These are phyloP conservation scores for Apis florea DNA, from an alignment of 1,140 invertebrate species.

Conservation along the genomic window DNA sequence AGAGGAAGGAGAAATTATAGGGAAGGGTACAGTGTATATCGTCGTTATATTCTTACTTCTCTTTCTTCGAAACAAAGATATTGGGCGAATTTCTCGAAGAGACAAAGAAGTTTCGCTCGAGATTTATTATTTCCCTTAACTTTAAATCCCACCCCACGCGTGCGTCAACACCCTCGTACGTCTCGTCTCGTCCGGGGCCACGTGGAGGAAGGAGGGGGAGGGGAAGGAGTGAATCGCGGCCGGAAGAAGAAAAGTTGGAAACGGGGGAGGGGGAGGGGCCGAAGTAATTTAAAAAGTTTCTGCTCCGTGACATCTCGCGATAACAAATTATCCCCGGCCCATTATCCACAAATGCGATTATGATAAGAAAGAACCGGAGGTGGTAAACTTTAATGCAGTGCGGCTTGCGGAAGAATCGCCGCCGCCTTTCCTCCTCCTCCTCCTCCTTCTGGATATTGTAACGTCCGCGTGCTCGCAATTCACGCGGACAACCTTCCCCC, in stretches of 20 bases:
- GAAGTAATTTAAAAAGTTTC: slow-evolving; percentile 80
- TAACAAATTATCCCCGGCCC: slow-evolving; percentile 80
- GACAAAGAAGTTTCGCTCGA: no score
- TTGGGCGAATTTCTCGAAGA: no score
- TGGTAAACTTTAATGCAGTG: slow-evolving; percentile 77
- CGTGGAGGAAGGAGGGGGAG: neutral
- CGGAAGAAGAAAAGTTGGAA: slow-evolving; percentile 71
- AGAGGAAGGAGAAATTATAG: no score
- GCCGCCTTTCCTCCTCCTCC: neutral
- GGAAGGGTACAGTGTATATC: no score
- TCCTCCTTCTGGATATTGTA: slow-evolving; percentile 44
- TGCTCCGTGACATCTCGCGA: slow-evolving; percentile 78
- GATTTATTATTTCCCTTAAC: no score
- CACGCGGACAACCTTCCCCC: slow-evolving; percentile 28
- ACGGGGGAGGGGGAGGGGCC: slow-evolving; percentile 56
- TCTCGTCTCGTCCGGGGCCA: no score
- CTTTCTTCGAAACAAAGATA: no score
- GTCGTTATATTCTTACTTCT: no score
- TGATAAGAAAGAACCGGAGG: slow-evolving; percentile 77
- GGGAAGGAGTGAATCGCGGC: neutral
- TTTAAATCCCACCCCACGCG: no score
- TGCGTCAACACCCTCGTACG: no score
- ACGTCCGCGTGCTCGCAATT: slow-evolving; percentile 59
- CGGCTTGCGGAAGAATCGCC: slow-evolving; percentile 40
- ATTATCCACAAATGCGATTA: slow-evolving; percentile 81